Evolutionary conservation across 2,797 vertebrate genomes (phyloP).

Genomic region (Rhabdomys pumilio): DNA sequence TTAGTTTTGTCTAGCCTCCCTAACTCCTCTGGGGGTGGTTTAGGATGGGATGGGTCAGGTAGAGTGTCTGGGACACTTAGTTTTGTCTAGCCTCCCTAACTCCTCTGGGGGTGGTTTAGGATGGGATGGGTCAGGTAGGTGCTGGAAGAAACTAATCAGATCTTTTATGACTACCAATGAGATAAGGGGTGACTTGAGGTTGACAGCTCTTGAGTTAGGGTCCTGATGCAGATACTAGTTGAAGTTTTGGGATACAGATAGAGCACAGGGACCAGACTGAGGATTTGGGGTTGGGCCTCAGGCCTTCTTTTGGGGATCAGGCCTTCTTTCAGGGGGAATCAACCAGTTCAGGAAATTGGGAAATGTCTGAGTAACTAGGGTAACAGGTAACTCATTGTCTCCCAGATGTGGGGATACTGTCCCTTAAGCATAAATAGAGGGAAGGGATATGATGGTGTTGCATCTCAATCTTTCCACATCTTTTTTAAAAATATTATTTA

Average conservation of each 20-base stretch:
- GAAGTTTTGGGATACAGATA: not conserved
- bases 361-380: not conserved
- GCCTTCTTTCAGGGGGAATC: not conserved
- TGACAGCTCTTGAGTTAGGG: not conserved
- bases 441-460: not conserved
- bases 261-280: not conserved
- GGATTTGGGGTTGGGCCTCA: constrained; percentile 12
- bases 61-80: not conserved
- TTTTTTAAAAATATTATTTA: not conserved
- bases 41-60: too few relatives aligned
- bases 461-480: constrained; percentile 22
- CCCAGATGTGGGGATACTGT: not conserved
- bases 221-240: not conserved
- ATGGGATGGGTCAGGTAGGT: not conserved
- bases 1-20: not conserved
- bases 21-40: not conserved
- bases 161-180: not conserved
- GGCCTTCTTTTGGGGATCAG: not conserved
- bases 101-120: not conserved
- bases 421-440: not conserved
- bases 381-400: constrained; percentile 21
- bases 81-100: not conserved
- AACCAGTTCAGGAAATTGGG: not conserved
- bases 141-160: constrained; percentile 1
- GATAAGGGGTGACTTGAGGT: not conserved